Evolutionary conservation across 2,888 invertebrate genomes (phyloP), one percentile per base, ranked within the genome.

Genomic region (Metopia argyrocephala): DNA sequence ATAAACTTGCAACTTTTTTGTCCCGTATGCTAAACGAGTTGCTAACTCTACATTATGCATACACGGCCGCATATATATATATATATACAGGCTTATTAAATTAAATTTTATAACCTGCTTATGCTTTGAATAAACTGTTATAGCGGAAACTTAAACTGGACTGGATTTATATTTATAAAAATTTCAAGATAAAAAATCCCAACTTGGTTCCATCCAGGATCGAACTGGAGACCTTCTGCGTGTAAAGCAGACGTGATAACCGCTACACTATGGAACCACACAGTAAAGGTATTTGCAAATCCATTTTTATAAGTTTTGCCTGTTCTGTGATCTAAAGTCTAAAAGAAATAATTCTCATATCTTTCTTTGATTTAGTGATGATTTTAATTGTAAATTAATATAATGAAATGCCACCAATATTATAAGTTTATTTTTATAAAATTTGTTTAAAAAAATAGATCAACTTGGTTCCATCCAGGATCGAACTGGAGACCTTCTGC

Each of bases 401-500:
- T 21, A 46, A 74, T 45, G 52, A 25, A 21, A 66, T 21, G n/a
- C n/a, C n/a, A n/a, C n/a, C n/a, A n/a, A n/a, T n/a, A n/a, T n/a
- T 31, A 31, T 1, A 2, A 7, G 9, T 12, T 31, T n/a, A n/a
- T n/a, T n/a, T n/a, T n/a, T n/a, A n/a, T 25, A 38, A 12, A 62
- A 52, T 38, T 62, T 59, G 50, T 23, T 48, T 28, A 28, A 50
- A 46, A 78, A 78, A 71, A 54, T 12, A 2, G 9, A 3, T 48
- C 5, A 0, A 5, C 15, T 0, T 90, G 90, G 90, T 89, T 89
- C 89, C 90, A 90, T 90, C 90, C 90, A 88, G 90, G 89, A 89
- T 90, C 89, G 90, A 90, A 90, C 91, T 89, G 90, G 91, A 90
- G 90, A 90, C 90, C 90, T 90, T 90, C 91, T 90, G 90, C 90